Evolutionary conservation across 92 coral and sea anemone species (phyloP).

Genomic region (Phenganax marumi): DNA sequence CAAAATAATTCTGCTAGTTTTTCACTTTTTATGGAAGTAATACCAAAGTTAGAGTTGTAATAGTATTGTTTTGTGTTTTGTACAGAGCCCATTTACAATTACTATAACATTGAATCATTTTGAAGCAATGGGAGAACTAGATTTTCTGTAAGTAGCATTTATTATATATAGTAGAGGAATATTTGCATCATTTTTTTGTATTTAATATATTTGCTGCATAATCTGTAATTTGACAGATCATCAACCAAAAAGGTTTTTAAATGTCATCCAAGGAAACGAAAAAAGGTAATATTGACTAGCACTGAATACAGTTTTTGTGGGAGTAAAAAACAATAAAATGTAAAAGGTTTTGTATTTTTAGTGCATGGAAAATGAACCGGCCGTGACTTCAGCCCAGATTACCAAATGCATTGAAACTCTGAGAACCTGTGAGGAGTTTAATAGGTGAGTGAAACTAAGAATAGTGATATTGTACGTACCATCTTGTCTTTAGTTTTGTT

Average conservation of each 20-base stretch:
- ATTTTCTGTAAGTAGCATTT: constrained; percentile 83
- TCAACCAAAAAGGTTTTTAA: background rate
- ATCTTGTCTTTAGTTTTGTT: background rate
- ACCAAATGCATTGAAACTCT: constrained; percentile 64
- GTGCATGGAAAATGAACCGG: constrained; percentile 36
- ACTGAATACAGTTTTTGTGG: background rate
- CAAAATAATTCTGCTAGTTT: background rate
- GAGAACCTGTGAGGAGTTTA: constrained; percentile 59
- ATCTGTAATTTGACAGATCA: background rate
- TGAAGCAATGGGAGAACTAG: constrained; percentile 63
- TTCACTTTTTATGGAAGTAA: background rate
- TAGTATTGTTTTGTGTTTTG: background rate
- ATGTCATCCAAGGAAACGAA: constrained; percentile 32
- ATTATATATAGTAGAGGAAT: background rate
- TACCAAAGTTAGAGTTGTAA: background rate
- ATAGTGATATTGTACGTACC: background rate
- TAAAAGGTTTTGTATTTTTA: background rate
- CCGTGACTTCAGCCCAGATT: constrained; percentile 55
- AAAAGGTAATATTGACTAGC: background rate
- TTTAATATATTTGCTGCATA: background rate
- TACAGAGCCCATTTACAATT: constrained; percentile 79
- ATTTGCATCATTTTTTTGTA: background rate
- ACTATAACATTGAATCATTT: constrained; percentile 62
- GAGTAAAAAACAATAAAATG: too few species aligned
- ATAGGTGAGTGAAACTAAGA: constrained; percentile 50